These are phyloP conservation scores for Mormyrus iriodes DNA, from an alignment of 2,113 vertebrate species.

Conservation along the genomic window DNA sequence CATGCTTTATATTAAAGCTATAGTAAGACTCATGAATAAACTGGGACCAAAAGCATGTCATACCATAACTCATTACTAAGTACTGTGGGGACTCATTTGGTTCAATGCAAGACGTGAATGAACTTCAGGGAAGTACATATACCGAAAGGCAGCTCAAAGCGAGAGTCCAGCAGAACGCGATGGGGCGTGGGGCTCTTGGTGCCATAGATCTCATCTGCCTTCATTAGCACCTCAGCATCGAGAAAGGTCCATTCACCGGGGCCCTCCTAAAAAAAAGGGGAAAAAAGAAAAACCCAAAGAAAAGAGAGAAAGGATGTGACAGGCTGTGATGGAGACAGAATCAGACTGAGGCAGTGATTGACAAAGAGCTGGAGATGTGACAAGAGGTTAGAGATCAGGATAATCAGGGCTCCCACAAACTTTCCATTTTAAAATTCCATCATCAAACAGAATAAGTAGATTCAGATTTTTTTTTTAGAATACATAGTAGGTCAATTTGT, in stretches of 20 bases:
- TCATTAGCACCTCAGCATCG: slow-evolving; percentile 89
- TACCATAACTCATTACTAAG: not conserved
- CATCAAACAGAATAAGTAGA: not conserved
- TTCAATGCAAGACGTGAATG: not conserved
- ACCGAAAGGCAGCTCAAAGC: slow-evolving; percentile 95
- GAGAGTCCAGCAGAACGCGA: slow-evolving; percentile 82
- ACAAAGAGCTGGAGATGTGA: not conserved
- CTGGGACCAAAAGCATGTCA: not conserved
- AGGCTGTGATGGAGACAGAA: not conserved
- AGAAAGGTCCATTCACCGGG: slow-evolving; percentile 84
- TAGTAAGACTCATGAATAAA: not conserved
- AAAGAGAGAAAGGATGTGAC: not conserved
- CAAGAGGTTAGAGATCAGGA: not conserved
- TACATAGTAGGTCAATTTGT: not conserved
- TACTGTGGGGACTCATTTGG: not conserved
- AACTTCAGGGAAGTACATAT: not conserved
- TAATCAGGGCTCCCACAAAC: not conserved
- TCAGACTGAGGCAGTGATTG: not conserved
- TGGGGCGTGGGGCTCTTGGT: slow-evolving; percentile 90
- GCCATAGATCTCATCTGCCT: slow-evolving; percentile 90
- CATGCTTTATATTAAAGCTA: not conserved
- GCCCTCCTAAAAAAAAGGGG: slow-evolving; percentile 71
- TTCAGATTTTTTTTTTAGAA: not conserved
- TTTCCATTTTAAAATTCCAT: not conserved
- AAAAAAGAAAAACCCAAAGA: not conserved